Conservation (phyloP, 2,113 vertebrate species). For the Harpagus bidentatus region DNA sequence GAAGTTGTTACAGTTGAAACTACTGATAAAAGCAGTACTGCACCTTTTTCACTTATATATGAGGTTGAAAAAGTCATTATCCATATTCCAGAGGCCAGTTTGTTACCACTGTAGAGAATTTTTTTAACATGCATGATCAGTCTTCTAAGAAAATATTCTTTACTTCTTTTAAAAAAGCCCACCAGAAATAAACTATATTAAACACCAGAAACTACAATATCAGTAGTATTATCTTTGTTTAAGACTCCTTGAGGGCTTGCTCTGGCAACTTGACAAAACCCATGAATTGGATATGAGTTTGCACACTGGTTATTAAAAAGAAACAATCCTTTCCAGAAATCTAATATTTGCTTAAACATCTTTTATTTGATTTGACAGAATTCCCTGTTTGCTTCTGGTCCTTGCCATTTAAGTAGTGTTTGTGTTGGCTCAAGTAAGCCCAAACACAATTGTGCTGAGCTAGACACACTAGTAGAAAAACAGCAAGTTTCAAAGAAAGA, state of each 20-base stretch:
- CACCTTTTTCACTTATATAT: neutral
- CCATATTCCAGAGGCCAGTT: neutral
- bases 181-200: neutral
- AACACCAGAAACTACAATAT: neutral
- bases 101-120: neutral
- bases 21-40: neutral
- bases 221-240: neutral
- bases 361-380: slow-evolving; percentile 22
- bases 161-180: neutral
- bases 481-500: neutral
- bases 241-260: neutral
- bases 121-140: neutral
- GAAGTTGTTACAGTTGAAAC: neutral
- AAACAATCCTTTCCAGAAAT: neutral
- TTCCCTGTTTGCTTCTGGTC: slow-evolving; percentile 28
- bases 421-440: slow-evolving; percentile 11
- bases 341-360: slow-evolving; percentile 16
- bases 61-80: neutral
- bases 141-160: neutral
- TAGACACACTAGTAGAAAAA: neutral
- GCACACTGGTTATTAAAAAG: neutral
- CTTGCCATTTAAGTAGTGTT: slow-evolving; percentile 1
- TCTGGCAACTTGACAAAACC: neutral
- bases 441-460: neutral
- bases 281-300: neutral